Evolutionary conservation across 1,140 invertebrate genomes (phyloP).

Genomic region (Neoseiulus cucumeris): DNA sequence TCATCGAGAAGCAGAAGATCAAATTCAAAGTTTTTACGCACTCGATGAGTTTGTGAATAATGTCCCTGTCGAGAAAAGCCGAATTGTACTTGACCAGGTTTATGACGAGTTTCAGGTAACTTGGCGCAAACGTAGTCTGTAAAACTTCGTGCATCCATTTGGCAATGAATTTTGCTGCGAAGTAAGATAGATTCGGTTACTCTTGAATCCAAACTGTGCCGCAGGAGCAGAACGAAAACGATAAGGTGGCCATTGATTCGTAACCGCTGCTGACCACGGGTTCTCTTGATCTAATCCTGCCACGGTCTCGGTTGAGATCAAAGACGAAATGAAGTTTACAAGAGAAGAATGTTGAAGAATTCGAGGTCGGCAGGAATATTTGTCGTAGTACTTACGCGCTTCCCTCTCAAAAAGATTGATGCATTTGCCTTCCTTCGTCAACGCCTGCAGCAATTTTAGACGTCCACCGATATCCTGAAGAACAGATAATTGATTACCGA

Average conservation of each 20-base stretch:
- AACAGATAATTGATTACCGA: neutral
- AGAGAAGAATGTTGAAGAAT: too few relatives aligned
- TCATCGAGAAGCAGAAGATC: too few relatives aligned
- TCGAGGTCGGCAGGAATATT: too few relatives aligned
- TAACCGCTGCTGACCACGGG: neutral
- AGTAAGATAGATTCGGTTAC: neutral
- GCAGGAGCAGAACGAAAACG: neutral
- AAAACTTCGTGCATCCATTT: conserved; percentile 8
- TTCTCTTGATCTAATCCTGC: too few relatives aligned
- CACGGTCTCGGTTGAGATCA: too few relatives aligned
- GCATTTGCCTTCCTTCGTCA: conserved; percentile 6
- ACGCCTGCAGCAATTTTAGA: neutral
- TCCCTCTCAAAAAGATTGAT: neutral
- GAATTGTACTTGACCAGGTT: conserved; percentile 10
- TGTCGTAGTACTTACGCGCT: conserved; percentile 6
- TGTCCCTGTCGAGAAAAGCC: neutral
- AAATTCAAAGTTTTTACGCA: too few relatives aligned
- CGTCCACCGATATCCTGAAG: conserved; percentile 2
- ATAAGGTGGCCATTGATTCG: neutral
- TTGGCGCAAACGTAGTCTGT: neutral
- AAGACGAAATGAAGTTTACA: too few relatives aligned
- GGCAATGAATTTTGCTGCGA: conserved; percentile 7
- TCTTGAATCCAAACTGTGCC: too few relatives aligned
- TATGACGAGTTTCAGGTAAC: neutral
- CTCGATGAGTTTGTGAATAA: conserved; percentile 1